These are phyloP conservation scores for Tetropium fuscum DNA, from an alignment of 2,888 invertebrate species.

Conservation along the genomic window DNA sequence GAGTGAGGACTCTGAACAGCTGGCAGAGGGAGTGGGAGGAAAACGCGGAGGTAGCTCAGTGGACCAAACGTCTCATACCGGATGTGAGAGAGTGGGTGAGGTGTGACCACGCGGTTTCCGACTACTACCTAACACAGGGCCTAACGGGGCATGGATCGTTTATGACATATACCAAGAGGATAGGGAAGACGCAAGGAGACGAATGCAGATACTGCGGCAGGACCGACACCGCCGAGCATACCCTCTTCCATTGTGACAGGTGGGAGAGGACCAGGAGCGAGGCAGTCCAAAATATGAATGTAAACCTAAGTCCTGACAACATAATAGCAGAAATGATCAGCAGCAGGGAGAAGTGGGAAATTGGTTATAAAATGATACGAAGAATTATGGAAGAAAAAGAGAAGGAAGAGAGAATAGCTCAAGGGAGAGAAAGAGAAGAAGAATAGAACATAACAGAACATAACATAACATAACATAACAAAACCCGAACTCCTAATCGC, in stretches of 20 bases:
- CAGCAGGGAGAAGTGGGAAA: slow-evolving; percentile 9
- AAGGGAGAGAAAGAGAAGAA: neutral
- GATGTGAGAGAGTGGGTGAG: slow-evolving; percentile 29
- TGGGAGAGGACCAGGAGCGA: slow-evolving; percentile 14
- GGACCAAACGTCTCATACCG: slow-evolving; percentile 31
- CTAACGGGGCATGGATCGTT: slow-evolving; percentile 41
- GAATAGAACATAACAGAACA: too few species aligned
- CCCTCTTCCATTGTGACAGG: slow-evolving; percentile 24
- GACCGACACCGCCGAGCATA: slow-evolving; percentile 32
- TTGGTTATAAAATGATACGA: neutral
- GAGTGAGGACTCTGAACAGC: neutral
- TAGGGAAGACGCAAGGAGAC: neutral
- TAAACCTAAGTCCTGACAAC: neutral
- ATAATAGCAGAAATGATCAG: slow-evolving; percentile 2
- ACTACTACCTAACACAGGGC: slow-evolving; percentile 34
- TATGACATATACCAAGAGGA: slow-evolving; percentile 31
- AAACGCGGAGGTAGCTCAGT: slow-evolving; percentile 3
- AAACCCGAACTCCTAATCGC: too few species aligned
- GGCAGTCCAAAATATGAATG: neutral
- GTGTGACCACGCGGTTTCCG: slow-evolving; percentile 16
- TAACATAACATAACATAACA: too few species aligned
- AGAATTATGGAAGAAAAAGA: neutral
- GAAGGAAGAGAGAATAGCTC: neutral
- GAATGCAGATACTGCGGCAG: slow-evolving; percentile 26
- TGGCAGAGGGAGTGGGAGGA: slow-evolving; percentile 29